Evolutionary conservation across 1,140 invertebrate genomes (phyloP), one percentile per base, ranked within the genome.

Genomic region (Coptotermes formosanus): DNA sequence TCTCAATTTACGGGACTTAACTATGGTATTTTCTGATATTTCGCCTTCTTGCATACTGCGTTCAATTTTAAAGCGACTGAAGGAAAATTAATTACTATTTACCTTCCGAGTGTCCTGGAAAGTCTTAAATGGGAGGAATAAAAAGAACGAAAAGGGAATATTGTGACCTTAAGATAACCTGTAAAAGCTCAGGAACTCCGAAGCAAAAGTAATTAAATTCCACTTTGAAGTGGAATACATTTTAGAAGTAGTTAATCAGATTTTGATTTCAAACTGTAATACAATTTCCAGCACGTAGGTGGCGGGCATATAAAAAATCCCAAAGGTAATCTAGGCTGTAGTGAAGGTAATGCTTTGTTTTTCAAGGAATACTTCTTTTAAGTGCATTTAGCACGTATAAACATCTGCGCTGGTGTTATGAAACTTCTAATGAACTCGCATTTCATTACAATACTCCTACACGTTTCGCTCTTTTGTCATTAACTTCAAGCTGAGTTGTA

Each of bases 201-300:
- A 83, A 69, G 59, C 32, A 87, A 89, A 89, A 89, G 88, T 90
- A 90, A 90, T 91, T 90, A 90, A 90, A 90, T 89, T 90, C 89
- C 89, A 89, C 87, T 90, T 90, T 88, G 88, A 90, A 89, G 88
- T 90, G 88, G 89, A 90, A 89, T 89, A 89, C 88, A 89, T 88
- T 90, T 90, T 90, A 6, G 88, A 89, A 89, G 64, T 88, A 88
- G 88, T 90, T 90, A 90, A 91, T 90, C 90, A 89, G 90, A 90
- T 90, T 91, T 90, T 90, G 89, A 90, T 90, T 90, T 55, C 83
- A 55, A 30, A 83, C 43, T 45, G 43, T 83, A 83, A 83, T 83
- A 83, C 16, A 25, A 83, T 83, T 83, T 45, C 21, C 44, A 84
- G 52, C 83, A 84, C 25, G 19, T 55, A 55, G 52, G 52, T 55